Evolutionary conservation across 2,888 invertebrate species (phyloP).

Genomic region (Phasia obesa): DNA sequence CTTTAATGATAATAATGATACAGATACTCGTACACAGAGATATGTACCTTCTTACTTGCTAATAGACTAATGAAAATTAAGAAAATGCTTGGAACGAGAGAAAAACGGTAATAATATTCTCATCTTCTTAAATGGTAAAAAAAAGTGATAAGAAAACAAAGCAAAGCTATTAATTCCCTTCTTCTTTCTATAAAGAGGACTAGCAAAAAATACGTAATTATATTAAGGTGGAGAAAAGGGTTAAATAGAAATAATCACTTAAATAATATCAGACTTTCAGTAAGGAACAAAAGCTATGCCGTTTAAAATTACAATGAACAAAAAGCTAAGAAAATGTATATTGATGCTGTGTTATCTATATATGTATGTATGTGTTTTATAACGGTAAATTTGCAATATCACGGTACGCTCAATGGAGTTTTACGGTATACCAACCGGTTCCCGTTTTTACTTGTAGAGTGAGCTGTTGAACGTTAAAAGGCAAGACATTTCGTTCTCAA

Average conservation of each 20-base stretch:
- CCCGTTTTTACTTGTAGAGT: too few relatives aligned
- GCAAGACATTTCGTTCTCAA: too few relatives aligned
- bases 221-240: neutral
- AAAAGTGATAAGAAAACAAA: slow-evolving; percentile 36
- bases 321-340: neutral
- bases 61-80: neutral
- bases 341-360: neutral
- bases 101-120: slow-evolving; percentile 23
- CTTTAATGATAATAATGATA: slow-evolving; percentile 35
- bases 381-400: too few relatives aligned
- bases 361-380: neutral
- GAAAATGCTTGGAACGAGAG: slow-evolving; percentile 1
- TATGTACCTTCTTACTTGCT: too few relatives aligned
- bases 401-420: too few relatives aligned
- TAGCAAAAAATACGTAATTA: neutral
- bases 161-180: neutral
- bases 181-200: neutral
- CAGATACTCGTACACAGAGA: neutral
- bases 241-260: slow-evolving; percentile 21
- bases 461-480: too few relatives aligned
- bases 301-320: neutral
- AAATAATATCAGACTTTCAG: slow-evolving; percentile 23
- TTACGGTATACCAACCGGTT: too few relatives aligned
- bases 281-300: slow-evolving; percentile 2
- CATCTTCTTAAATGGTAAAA: slow-evolving; percentile 8